Percentiles rank a stretch among this genome's conserved stretches.
Conservation (phyloP, 1,140 invertebrate genomes). For the Anagrus nilaparvatae region DNA sequence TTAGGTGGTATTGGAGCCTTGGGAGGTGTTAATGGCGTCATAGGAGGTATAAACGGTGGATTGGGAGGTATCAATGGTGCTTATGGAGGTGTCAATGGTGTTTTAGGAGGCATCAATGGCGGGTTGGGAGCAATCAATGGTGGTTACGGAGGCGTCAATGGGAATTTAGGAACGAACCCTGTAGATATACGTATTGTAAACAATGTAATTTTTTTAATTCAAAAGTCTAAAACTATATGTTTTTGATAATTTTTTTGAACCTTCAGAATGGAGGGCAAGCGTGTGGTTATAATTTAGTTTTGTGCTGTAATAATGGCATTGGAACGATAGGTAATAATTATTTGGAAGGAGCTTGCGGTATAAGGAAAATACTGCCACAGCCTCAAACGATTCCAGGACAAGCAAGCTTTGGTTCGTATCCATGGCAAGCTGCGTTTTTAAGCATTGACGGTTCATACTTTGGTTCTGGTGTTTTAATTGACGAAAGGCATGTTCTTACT, state of each 20-base stretch:
- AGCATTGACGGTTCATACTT: constrained; percentile 45
- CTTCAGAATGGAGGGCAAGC: constrained; percentile 26
- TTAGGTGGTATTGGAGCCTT: no score
- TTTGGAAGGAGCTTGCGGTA: constrained; percentile 31
- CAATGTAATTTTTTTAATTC: constrained; percentile 30
- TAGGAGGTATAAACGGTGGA: no score
- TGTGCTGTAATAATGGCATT: constrained; percentile 32
- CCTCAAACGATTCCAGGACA: constrained; percentile 34
- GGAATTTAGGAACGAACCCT: constrained; percentile 37
- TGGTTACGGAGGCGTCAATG: no score
- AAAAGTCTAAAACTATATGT: background rate
- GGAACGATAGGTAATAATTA: background rate
- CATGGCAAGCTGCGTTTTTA: constrained; percentile 45
- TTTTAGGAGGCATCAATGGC: no score
- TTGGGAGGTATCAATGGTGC: no score
- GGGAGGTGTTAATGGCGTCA: no score
- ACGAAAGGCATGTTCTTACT: constrained; percentile 52
- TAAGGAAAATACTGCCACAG: constrained; percentile 28
- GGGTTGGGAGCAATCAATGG: no score
- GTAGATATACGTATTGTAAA: constrained; percentile 54
- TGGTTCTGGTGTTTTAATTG: constrained; percentile 57
- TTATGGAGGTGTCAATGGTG: no score
- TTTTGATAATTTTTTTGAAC: background rate
- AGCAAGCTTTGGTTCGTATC: constrained; percentile 46
- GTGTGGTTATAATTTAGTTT: constrained; percentile 36